phyloP scores from a whole-genome alignment of 1,140 invertebrate species.

The Orius insidiosus region DNA sequence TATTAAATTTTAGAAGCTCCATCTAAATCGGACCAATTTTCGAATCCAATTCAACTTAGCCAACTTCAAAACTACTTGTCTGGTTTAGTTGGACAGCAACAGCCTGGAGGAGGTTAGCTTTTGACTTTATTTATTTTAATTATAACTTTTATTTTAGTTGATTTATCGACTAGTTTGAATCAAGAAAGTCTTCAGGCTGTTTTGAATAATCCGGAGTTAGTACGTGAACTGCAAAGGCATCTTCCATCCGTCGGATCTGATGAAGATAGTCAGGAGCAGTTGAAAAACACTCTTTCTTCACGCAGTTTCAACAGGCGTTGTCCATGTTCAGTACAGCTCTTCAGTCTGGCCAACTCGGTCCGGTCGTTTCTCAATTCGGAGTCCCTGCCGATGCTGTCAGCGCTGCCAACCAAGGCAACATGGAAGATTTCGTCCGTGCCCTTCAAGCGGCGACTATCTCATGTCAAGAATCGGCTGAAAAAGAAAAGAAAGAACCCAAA shows the following conservation, averaged over 20 bases:
- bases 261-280: slow-evolving; percentile 38
- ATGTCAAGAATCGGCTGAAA: not conserved
- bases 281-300: slow-evolving; percentile 63
- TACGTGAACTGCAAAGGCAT: slow-evolving; percentile 49
- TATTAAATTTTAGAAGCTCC: slow-evolving; percentile 9
- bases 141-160: slow-evolving; percentile 30
- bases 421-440: slow-evolving; percentile 81
- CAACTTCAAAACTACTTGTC: slow-evolving; percentile 84
- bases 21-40: no score
- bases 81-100: slow-evolving; percentile 35
- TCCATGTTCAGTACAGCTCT: slow-evolving; percentile 87
- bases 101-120: not conserved
- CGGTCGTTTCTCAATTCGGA: slow-evolving; percentile 85
- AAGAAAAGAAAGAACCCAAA: slow-evolving; percentile 5
- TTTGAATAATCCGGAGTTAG: slow-evolving; percentile 42
- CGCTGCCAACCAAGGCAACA: slow-evolving; percentile 74
- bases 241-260: slow-evolving; percentile 45
- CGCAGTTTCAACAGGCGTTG: slow-evolving; percentile 85
- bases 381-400: slow-evolving; percentile 70
- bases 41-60: slow-evolving; percentile 24
- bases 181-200: slow-evolving; percentile 49
- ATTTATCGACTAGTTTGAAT: slow-evolving; percentile 58
- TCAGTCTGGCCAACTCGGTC: slow-evolving; percentile 85
- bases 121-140: no score
- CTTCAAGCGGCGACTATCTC: slow-evolving; percentile 41